phyloP scores from a whole-genome alignment of 2,888 invertebrate genomes.

The Branchinecta sandiegonensis region DNA sequence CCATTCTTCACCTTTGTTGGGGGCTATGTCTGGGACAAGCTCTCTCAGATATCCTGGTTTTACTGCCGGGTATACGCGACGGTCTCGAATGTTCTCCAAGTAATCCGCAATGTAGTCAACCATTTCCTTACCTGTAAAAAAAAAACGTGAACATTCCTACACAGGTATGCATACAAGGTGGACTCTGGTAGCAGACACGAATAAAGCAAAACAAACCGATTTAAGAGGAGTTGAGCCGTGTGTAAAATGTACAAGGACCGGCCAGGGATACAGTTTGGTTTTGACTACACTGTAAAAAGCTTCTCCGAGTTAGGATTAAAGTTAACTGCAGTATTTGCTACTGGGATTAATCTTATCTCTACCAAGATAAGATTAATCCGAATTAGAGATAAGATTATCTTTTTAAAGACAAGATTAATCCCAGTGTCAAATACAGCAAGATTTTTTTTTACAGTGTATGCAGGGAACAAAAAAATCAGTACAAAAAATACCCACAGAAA shows the following conservation, averaged over 20 bases:
- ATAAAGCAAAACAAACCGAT: constrained; percentile 9
- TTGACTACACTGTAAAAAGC: no score
- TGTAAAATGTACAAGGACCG: background rate
- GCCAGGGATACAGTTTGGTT: no score
- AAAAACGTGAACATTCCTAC: constrained; percentile 20
- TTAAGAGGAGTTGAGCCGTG: constrained; percentile 24
- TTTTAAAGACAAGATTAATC: no score
- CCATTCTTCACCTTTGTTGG: constrained; percentile 73
- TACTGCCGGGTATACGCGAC: constrained; percentile 81
- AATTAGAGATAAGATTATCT: no score
- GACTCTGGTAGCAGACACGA: background rate
- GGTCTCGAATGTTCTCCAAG: constrained; percentile 70
- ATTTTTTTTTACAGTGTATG: no score
- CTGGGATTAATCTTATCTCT: no score
- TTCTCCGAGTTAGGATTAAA: no score
- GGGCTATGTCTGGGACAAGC: constrained; percentile 71
- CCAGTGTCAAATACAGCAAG: no score
- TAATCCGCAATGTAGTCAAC: constrained; percentile 98
- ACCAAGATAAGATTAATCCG: no score
- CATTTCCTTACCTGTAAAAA: constrained; percentile 73
- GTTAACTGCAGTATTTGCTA: no score
- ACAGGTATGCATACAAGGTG: constrained; percentile 24
- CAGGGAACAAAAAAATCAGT: no score
- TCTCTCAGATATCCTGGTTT: constrained; percentile 85
- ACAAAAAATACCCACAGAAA: no score